A percentile compares a stretch with the other conserved stretches of the same genome.
These are phyloP conservation scores for Egretta garzetta DNA, from an alignment of 2,113 vertebrate species.

Conservation along the genomic window DNA sequence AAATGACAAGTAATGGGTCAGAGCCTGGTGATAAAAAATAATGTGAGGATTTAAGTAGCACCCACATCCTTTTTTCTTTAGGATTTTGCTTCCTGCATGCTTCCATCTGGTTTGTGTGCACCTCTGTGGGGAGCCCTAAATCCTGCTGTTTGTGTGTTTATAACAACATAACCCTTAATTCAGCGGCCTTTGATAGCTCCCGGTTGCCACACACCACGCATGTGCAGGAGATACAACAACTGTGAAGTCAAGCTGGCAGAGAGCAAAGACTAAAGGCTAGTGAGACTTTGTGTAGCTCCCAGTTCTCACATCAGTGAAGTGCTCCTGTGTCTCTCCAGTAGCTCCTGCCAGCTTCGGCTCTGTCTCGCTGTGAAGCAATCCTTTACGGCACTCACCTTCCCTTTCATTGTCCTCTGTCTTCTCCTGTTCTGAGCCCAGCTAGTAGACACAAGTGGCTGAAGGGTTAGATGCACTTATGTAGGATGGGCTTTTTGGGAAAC, in stretches of 20 bases:
- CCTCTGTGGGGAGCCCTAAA: background rate
- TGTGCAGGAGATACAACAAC: background rate
- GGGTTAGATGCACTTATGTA: background rate
- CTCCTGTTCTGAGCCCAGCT: background rate
- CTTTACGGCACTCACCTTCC: background rate
- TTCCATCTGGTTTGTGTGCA: background rate
- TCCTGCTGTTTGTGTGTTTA: background rate
- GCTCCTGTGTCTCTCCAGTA: background rate
- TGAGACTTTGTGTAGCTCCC: background rate
- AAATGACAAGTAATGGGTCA: background rate
- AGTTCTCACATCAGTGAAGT: background rate
- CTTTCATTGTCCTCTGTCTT: background rate
- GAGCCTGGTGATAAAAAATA: background rate
- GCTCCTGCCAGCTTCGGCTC: background rate
- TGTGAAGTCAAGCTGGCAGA: background rate
- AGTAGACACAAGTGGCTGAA: background rate
- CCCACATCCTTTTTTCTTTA: background rate
- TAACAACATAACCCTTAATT: background rate
- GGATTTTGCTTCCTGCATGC: background rate
- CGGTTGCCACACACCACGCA: background rate
- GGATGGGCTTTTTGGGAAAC: background rate
- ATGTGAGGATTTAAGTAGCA: background rate
- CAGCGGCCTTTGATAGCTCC: background rate
- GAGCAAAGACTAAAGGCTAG: background rate
- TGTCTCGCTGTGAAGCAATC: background rate